phyloP scores from a whole-genome alignment of 1,140 invertebrate species.

The Drosophila dunni region DNA sequence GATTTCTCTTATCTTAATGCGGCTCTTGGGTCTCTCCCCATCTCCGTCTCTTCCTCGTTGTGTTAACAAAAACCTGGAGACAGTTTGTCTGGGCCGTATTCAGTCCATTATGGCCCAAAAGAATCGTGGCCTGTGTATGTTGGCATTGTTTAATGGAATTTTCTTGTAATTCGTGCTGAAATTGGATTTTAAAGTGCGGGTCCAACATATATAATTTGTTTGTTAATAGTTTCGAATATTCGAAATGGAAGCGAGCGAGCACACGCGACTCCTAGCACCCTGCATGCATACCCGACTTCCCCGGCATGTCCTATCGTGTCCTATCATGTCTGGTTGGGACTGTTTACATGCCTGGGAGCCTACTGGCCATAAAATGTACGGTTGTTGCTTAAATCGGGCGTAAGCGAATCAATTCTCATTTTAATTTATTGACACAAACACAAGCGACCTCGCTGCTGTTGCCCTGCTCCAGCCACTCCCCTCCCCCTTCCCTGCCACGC shows the following conservation, averaged over 20 bases:
- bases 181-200: conserved; percentile 83
- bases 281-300: conserved; percentile 9
- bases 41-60: conserved; percentile 12
- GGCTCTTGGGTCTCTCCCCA: background rate
- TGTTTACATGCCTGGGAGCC: conserved; percentile 47
- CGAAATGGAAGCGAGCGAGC: conserved; percentile 19
- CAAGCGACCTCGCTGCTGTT: conserved; percentile 38
- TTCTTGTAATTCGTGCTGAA: conserved; percentile 81
- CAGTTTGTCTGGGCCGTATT: conserved; percentile 67
- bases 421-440: conserved; percentile 82
- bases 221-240: conserved; percentile 78
- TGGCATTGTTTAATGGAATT: conserved; percentile 82
- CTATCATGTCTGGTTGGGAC: conserved; percentile 48
- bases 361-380: conserved; percentile 67
- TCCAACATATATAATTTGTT: conserved; percentile 83
- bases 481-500: background rate
- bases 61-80: conserved; percentile 56
- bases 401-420: conserved; percentile 83
- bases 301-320: conserved; percentile 27
- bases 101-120: background rate
- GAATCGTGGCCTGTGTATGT: background rate
- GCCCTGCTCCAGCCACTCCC: background rate
- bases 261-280: conserved; percentile 49
- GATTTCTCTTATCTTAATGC: conserved; percentile 84
- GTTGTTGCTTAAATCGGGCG: conserved; percentile 82